Percentiles rank a stretch among this genome's conserved stretches.
phyloP scores from a whole-genome alignment of 2,888 invertebrate genomes.

The Dorcus parallelipipedus region DNA sequence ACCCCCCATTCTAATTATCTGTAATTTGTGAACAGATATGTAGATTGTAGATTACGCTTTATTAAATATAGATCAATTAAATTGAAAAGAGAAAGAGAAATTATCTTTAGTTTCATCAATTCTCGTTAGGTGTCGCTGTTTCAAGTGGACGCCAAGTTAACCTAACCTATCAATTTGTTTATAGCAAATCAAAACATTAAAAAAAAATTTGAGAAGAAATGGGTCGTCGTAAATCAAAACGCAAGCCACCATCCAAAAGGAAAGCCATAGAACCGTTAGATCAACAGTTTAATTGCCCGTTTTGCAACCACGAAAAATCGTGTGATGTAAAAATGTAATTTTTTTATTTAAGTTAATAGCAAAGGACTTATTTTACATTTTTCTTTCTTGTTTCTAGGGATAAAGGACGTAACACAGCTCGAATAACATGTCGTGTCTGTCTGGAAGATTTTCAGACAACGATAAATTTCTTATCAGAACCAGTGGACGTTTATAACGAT shows the following conservation, averaged over 20 bases:
- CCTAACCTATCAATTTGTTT: too few species aligned
- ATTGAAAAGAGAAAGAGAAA: too few species aligned
- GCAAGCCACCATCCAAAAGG: conserved; percentile 93
- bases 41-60: too few species aligned
- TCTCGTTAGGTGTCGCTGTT: too few species aligned
- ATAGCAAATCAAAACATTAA: conserved; percentile 19
- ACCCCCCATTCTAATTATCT: too few species aligned
- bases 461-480: conserved; percentile 94
- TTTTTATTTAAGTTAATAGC: conserved; percentile 2
- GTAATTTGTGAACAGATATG: too few species aligned
- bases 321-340: conserved; percentile 99
- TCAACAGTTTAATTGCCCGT: conserved; percentile 96
- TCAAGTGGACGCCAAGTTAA: too few species aligned
- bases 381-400: conserved; percentile 67
- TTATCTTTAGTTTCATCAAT: too few species aligned
- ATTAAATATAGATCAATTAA: too few species aligned
- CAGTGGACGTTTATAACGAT: conserved; percentile 98
- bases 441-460: conserved; percentile 95
- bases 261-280: conserved; percentile 92
- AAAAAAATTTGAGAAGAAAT: conserved; percentile 51
- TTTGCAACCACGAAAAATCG: conserved; percentile 98
- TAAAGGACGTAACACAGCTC: conserved; percentile 87
- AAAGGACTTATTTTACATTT: conserved; percentile 6
- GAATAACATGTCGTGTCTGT: conserved; percentile 93
- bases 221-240: conserved; percentile 95